Conservation (phyloP, 2,113 vertebrate species). For the Progne subis region DNA sequence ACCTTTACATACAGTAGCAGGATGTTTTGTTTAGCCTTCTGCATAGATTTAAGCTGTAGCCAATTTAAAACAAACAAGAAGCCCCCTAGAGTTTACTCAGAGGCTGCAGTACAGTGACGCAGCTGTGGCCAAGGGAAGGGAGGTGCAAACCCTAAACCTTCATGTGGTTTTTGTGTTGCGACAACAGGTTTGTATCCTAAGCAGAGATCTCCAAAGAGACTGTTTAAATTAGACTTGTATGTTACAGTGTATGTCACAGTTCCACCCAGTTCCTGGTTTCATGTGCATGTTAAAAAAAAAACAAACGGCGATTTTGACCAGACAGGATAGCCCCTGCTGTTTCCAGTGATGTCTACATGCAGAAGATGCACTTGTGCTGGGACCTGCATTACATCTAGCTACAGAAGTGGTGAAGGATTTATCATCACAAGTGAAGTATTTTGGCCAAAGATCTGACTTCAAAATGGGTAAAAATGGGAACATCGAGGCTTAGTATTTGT, state of each 20-base stretch:
- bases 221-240: not conserved
- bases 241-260: not conserved
- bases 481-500: not conserved
- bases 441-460: not conserved
- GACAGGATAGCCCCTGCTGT: not conserved
- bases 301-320: not conserved
- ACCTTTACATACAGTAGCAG: not conserved
- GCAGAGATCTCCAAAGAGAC: not conserved
- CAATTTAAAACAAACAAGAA: not conserved
- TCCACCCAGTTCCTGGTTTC: not conserved
- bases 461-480: not conserved
- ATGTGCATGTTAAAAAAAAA: not conserved
- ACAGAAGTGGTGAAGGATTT: not conserved
- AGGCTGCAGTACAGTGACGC: not conserved
- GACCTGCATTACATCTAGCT: not conserved
- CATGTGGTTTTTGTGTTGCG: not conserved
- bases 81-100: not conserved
- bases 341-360: not conserved
- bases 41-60: not conserved
- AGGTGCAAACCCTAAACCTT: not conserved
- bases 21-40: not conserved
- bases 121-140: not conserved
- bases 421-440: not conserved
- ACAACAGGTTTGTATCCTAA: conserved; percentile 18
- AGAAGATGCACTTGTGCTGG: not conserved